phyloP scores from a whole-genome alignment of 1,140 invertebrate genomes.

The Mylabris phalerata region DNA sequence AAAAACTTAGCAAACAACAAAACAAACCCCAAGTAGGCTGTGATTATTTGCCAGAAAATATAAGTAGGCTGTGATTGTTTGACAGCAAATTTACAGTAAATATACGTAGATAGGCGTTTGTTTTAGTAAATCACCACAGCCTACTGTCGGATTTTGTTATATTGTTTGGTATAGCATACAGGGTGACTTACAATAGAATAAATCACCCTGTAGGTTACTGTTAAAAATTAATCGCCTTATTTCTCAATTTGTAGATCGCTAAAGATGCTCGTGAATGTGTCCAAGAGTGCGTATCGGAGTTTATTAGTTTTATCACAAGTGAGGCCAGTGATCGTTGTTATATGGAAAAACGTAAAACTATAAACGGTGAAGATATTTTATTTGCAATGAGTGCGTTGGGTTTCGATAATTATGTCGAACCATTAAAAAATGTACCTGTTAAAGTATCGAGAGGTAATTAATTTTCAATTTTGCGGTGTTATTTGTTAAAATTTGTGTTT shows the following conservation, averaged over 20 bases:
- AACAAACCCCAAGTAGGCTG: no score
- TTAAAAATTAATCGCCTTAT: neutral
- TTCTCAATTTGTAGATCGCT: conserved; percentile 66
- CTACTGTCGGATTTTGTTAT: no score
- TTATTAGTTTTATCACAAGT: conserved; percentile 98
- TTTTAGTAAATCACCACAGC: no score
- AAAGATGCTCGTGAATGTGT: conserved; percentile 99
- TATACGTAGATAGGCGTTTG: no score
- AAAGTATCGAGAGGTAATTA: conserved; percentile 84
- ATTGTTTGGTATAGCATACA: no score
- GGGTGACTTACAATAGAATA: no score
- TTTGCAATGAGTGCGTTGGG: conserved; percentile 95
- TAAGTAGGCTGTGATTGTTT: no score
- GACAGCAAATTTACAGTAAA: no score
- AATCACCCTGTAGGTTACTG: neutral
- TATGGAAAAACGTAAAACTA: conserved; percentile 97
- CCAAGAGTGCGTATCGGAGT: conserved; percentile 99
- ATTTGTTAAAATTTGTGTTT: neutral
- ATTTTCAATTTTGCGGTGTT: neutral
- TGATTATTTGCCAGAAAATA: no score
- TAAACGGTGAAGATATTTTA: conserved; percentile 97
- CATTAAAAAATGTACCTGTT: conserved; percentile 92
- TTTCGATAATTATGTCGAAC: conserved; percentile 98
- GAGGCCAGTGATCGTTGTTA: conserved; percentile 96
- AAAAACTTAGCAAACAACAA: no score